A percentile compares a stretch with the other conserved stretches of the same genome.
These are phyloP conservation scores for Aphidius gifuensis DNA, from an alignment of 1,140 invertebrate genomes.

Conservation along the genomic window DNA sequence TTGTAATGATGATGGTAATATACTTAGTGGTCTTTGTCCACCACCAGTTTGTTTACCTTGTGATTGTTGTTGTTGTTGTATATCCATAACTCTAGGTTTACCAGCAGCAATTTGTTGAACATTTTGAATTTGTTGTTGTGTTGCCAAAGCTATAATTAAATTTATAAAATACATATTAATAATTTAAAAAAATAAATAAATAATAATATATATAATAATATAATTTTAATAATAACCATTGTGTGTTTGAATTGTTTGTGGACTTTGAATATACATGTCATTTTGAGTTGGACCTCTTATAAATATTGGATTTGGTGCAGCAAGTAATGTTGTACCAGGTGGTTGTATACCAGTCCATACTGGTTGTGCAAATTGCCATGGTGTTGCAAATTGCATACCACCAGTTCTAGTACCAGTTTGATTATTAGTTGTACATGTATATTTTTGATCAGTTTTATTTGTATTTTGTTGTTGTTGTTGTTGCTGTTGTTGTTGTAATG, in stretches of 20 bases:
- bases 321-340: conserved; percentile 59
- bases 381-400: conserved; percentile 57
- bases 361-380: conserved; percentile 64
- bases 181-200: not conserved
- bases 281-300: conserved; percentile 73
- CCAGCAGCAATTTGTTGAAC: conserved; percentile 48
- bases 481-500: conserved; percentile 48
- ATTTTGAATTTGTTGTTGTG: conserved; percentile 58
- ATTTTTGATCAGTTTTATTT: conserved; percentile 49
- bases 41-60: conserved; percentile 54
- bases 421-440: conserved; percentile 44
- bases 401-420: conserved; percentile 62
- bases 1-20: conserved; percentile 62
- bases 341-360: conserved; percentile 68
- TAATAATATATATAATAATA: conserved; percentile 17
- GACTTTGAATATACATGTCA: conserved; percentile 86
- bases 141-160: conserved; percentile 44
- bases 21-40: conserved; percentile 62
- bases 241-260: conserved; percentile 64
- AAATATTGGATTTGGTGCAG: conserved; percentile 76
- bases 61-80: conserved; percentile 55
- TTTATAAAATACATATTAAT: not conserved
- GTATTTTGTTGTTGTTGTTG: conserved; percentile 49
- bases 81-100: conserved; percentile 56
- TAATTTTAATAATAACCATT: conserved; percentile 54